phyloP scores from a whole-genome alignment of 1,140 invertebrate species.

The Musca vetustissima region DNA sequence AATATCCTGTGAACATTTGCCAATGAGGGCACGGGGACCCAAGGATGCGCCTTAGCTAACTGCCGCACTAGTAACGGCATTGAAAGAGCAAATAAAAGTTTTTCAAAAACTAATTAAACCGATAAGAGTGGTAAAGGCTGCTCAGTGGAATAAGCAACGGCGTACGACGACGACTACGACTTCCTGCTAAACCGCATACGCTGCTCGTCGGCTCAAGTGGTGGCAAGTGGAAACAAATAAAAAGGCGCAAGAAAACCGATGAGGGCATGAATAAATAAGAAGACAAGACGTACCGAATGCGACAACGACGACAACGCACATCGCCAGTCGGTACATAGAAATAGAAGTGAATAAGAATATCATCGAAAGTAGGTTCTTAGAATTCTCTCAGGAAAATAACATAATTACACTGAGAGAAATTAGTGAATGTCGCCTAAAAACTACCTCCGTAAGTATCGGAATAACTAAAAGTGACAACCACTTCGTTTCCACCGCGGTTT shows the following conservation, averaged over 20 bases:
- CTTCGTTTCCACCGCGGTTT: too few species aligned
- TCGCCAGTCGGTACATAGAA: not conserved
- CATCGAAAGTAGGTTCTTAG: too few species aligned
- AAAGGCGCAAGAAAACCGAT: not conserved
- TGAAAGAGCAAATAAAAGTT: conserved; percentile 19
- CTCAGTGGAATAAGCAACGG: not conserved
- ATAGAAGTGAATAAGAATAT: too few species aligned
- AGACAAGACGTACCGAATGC: not conserved
- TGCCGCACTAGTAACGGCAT: too few species aligned
- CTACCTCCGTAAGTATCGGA: too few species aligned
- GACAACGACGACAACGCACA: not conserved
- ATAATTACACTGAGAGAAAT: not conserved
- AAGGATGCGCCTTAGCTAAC: too few species aligned
- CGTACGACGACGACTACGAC: conserved; percentile 2
- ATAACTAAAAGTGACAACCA: too few species aligned
- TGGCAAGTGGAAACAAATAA: conserved; percentile 2
- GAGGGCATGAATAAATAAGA: conserved; percentile 7
- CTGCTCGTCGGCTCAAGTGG: too few species aligned
- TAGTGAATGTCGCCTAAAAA: too few species aligned
- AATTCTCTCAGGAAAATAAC: not conserved
- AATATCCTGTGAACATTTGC: too few species aligned
- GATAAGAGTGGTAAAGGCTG: conserved; percentile 15
- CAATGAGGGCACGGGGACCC: too few species aligned
- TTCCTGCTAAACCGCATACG: conserved; percentile 9
- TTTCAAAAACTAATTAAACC: conserved; percentile 24